Evolutionary conservation across 2,113 vertebrate genomes (phyloP), one percentile per base, ranked within the genome.

Genomic region (Nycticebus coucang): DNA sequence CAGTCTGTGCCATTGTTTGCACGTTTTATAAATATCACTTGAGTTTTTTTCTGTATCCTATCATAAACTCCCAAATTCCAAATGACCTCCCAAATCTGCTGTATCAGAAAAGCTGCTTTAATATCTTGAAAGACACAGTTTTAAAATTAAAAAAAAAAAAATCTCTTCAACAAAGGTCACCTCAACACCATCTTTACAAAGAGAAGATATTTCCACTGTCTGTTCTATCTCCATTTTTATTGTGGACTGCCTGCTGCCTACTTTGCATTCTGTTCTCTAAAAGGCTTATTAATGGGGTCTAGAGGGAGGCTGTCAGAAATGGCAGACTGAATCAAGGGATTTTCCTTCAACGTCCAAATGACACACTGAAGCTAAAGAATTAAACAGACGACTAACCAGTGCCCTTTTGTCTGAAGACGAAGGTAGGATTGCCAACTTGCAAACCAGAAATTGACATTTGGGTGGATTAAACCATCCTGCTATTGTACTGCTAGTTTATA

Each of bases 381-480:
- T 98, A 99, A 99, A 98, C 98, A 98, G 98, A 98, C 98, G 98
- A 98, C 98, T 99, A 98, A 98, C 98, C 98, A 98, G 94, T 98
- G 98, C 98, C 98, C 98, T 99, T 99, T 98, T 98, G 98, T 98
- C 98, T 98, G 98, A 97, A 96, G 97, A 98, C 97, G 98, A 98
- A 98, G 98, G 98, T 97, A 97, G 98, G 97, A 98, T 98, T 98
- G 98, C 98, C 98, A 98, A 98, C 97, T 98, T 98, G 96, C 98
- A 98, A 98, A 98, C 98, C 97, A 97, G 96, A 77, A 37, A 98
- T 96, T 98, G 98, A 98, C 98, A 99, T 99, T 98, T 99, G 98
- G 97, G 98, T 98, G 98, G 98, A 99, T 99, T 98, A 99, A 98
- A 98, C 97, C 64, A 92, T 97, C 98, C 98, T 97, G 96, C 97